Base-by-base conservation (phyloP, 2,888 invertebrate genomes). In the Theodoxus fluviatilis region DNA sequence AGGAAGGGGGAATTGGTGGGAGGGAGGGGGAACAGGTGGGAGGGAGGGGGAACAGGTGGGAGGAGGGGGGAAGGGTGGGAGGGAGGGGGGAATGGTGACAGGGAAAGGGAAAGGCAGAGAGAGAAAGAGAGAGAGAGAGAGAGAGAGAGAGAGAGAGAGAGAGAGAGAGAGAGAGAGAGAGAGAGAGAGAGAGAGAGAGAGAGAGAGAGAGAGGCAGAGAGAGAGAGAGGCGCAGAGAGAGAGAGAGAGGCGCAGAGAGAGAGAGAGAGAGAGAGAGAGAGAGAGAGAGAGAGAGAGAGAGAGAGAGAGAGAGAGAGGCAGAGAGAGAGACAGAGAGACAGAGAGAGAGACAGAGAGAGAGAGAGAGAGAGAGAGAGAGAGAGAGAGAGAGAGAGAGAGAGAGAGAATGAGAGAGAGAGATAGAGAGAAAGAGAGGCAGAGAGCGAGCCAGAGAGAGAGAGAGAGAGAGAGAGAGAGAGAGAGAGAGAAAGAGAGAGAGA, bases 401-500 rank as follows among this genome's bases (percentile, higher is more conserved):
- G 67, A 67, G 57, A 22, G 40, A 57, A 22, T 38, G 28, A 28
- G 52, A 67, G 55, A 52, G 35, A 22, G 59, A 68, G 18, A 65
- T 6, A 65, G 7, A 65, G n/a, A 38, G 12, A 7, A 28, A 7
- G 1, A 18, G n/a, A 33, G 22, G 22, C 2, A 64, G 35, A 33
- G 25, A 64, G 12, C 22, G 31, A 40, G 12, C 33, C n/a, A 66
- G 18, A 69, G 4, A 65, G 18, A 35, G 0, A 40, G 3, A 38
- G 6, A 43, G 6, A 40, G 3, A 65, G 18, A 68, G 12, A 37
- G 15, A 65, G 18, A 66, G 37, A 18, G 3, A n/a, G 15, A 18
- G 3, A 66, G 28, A 69, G 15, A 38, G 31, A 69, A n/a, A 69
- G 18, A 66, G 7, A n/a, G n/a, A n/a, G n/a, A n/a, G n/a, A n/a